Evolutionary conservation across 2,113 vertebrate species (phyloP), one percentile per base, ranked within the genome.

Genomic region (Murina feae): DNA sequence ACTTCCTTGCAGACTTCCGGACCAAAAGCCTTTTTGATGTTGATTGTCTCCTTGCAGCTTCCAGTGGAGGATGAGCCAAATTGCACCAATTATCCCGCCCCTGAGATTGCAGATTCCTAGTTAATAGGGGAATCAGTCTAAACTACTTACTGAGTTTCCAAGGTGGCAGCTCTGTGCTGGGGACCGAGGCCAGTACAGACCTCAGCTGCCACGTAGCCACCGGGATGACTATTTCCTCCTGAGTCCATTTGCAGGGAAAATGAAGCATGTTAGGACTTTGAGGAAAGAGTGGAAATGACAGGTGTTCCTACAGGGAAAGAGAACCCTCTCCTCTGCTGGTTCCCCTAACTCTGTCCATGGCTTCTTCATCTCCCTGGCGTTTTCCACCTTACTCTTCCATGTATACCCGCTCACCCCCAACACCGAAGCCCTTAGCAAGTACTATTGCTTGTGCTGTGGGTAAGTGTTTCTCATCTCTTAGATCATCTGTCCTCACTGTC

Each of bases 1-100:
- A 92, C 91, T 97, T 95, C 94, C 94, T 90, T 55, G 9, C 82
- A 93, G 88, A 96, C 95, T 95, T 97, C 94, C 58, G 37, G 93
- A 95, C 86, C 71, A 82, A 82, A 91, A 90, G 78, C 69, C 75
- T 95, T 83, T 96, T 96, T 95, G 93, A 95, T 93, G 96, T 94
- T 96, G 95, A 96, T 84, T 93, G 96, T 97, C 94, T 95, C 88
- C 93, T 94, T 91, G 68, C 28, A 65, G 91, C 90, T 91, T 87
- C 94, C 74, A 39, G 49, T 81, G 30, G 85, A 95, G 90, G 90
- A 95, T 11, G 16, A 96, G 93, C 90, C 95, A 95, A 95, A 90
- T 89, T 91, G 60, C 28, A 91, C 35, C 81, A 96, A 92, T 96
- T 85, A 96, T 35, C 49, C 60, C 76, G 94, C 87, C 95, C 93